Evolutionary conservation across 2,113 vertebrate species (phyloP), one percentile per base, ranked within the genome.

Genomic region (Nannobrachium achirus): DNA sequence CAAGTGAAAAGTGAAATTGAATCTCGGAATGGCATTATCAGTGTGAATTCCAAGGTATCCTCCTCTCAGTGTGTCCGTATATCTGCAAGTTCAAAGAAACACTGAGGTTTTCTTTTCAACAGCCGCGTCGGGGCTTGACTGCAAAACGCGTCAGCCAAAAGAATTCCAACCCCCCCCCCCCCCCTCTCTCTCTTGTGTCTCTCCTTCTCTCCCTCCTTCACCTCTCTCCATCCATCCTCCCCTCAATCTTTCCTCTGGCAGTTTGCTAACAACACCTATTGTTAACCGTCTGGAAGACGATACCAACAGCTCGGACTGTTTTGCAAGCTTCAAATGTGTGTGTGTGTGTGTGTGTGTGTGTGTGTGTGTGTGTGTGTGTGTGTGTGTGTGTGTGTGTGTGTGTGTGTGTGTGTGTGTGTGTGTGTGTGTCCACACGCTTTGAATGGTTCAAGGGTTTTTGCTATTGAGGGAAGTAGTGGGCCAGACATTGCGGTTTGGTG

Each of bases 221-320:
- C 50, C 58, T n/a, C 49, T 56, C 20, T 15, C 66, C 62, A 74
- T 76, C 67, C 10, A 61, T 74, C 69, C 62, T 57, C 61, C 64
- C 67, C 11, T 49, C 46, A 52, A 52, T 56, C 33, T 58, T 64
- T 79, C 67, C 81, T 65, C 63, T 11, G 44, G 83, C 71, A 41
- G 40, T 56, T 13, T 48, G 69, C 69, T 57, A 78, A 73, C 72
- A 71, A 76, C 55, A 79, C 62, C 75, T 74, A 78, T 83, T 85
- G 85, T 80, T 63, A 68, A 46, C 73, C 56, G 63, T 76, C 49
- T 56, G 38, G 46, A 76, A 79, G 76, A 75, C 48, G 66, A 86
- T 55, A 72, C 71, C 16, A 52, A 66, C 18, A 60, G 64, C 50
- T 61, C 63, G 11, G 7, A 80, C 52, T 67, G 53, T 38, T 85